Base-by-base conservation (phyloP, 2,888 invertebrate genomes). In the Apamea sordens region DNA sequence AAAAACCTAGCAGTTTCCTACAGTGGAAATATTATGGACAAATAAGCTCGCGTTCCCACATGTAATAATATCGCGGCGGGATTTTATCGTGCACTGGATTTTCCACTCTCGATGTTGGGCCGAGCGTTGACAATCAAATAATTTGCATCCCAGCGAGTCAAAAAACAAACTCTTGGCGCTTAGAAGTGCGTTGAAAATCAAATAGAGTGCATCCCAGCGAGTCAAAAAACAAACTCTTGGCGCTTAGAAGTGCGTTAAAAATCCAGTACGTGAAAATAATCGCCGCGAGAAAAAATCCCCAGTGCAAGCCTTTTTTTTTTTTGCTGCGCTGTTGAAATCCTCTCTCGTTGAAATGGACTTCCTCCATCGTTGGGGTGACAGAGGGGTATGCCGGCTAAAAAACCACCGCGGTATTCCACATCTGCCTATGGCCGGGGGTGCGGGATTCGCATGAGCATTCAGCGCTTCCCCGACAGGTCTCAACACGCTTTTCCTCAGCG, bases 21-120 rank as follows among this genome's bases (percentile, higher is more conserved):
- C 3, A 24, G 70, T 63, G 11, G 50, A 59, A 59, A 82, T 73
- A 77, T 65, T 32, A 71, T 36, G 47, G 24, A 73, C 64, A 63
- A 73, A 63, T 70, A 64, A 50, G 7, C 11, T 3, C 2, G 21
- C 7, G 7, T 47, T 21, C 3, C 21, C 11, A 21, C 10, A 0
- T 11, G 28, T 68, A 28, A 47, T 28, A 69, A 13, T 68, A 47
- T 47, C 28, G 4, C 47, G 47, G 53, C 24, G 1, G 21, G 44
- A 21, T 28, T 21, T 68, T 47, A 32, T 28, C 13, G 28, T 24
- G 7, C 28, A 69, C 2, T 69, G 47, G 4, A 32, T 50, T 69
- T 24, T 50, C 21, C 13, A 69, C 21, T 47, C 11, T 28, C 69
- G 8, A 28, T 28, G 1, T 28, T 28, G 21, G 11, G 44, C 11